A percentile compares a stretch with the other conserved stretches of the same genome.
Evolutionary conservation across 2,113 vertebrate species (phyloP).

Genomic region (Sakesphorus luctuosus): DNA sequence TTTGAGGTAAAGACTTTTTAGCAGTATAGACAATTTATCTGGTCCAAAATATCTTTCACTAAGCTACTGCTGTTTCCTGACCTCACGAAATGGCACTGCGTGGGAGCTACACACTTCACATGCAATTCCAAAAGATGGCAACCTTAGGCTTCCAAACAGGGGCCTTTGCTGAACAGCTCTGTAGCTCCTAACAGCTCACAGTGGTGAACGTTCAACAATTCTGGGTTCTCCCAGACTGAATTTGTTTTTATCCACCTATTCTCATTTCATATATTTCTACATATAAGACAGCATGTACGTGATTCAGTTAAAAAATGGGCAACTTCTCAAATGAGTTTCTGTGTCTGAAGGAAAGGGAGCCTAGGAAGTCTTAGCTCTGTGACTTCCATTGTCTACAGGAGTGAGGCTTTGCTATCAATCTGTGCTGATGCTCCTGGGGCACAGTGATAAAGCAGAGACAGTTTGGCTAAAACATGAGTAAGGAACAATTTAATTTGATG

Average conservation of each 20-base stretch:
- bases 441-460: background rate
- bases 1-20: background rate
- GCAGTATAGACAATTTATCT: background rate
- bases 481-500: background rate
- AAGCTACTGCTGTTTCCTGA: background rate
- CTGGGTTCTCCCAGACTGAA: background rate
- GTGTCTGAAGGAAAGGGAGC: background rate
- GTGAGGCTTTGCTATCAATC: background rate
- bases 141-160: constrained; percentile 34
- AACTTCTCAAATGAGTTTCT: constrained; percentile 1
- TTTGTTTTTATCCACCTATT: background rate
- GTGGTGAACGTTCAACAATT: background rate
- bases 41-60: background rate
- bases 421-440: background rate
- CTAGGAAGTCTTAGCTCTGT: background rate
- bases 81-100: background rate
- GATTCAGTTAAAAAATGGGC: background rate
- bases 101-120: constrained; percentile 31
- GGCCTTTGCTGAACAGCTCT: background rate
- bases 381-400: background rate
- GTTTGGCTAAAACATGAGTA: background rate
- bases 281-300: background rate
- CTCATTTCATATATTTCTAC: background rate
- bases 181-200: background rate
- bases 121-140: constrained; percentile 54